Evolutionary conservation across 2,888 invertebrate genomes (phyloP), one percentile per base, ranked within the genome.

Genomic region (Megaustenia siamemsis): DNA sequence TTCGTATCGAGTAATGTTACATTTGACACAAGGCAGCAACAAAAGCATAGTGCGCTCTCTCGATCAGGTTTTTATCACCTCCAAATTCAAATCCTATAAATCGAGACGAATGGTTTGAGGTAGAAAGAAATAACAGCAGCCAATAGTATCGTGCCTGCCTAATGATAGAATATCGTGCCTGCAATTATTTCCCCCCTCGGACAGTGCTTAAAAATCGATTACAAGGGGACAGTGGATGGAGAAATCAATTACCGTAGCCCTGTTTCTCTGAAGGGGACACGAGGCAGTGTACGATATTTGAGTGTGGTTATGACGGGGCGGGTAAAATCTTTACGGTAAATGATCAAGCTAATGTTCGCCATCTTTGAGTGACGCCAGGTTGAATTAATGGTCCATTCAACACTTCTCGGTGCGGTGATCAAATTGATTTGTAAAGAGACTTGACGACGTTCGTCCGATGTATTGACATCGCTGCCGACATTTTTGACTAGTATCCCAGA

Each of bases 311-410:
- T 73, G 49, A 49, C 49, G 73, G 15, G 24, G 49, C 73, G 45
- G 32, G 73, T 49, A 24, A 45, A 73, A 73, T 73, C 45, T 49
- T 32, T 73, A 73, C 73, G 32, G 73, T 49, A 73, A 73, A 49
- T 73, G 73, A 73, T 73, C 73, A 73, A 73, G 49, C 49, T 49
- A 71, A 71, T 71, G 71, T n/a, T 71, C 43, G 32, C 49, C 49
- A 49, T 49, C 49, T 73, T 73, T 45, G 73, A 73, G 73, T 73
- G 73, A 32, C 73, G 45, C 73, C 28, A 73, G 73, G 40, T 49
- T 45, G 49, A 73, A 73, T 73, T 73, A 73, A 73, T 32, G 45
- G 49, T 45, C 73, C 49, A 73, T 73, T 73, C 49, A 73, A 32
- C 73, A 35, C 49, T 49, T 73, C 49, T 35, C 32, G 49, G 32